phyloP scores from a whole-genome alignment of 2,113 vertebrate species.

The Galbula dea region DNA sequence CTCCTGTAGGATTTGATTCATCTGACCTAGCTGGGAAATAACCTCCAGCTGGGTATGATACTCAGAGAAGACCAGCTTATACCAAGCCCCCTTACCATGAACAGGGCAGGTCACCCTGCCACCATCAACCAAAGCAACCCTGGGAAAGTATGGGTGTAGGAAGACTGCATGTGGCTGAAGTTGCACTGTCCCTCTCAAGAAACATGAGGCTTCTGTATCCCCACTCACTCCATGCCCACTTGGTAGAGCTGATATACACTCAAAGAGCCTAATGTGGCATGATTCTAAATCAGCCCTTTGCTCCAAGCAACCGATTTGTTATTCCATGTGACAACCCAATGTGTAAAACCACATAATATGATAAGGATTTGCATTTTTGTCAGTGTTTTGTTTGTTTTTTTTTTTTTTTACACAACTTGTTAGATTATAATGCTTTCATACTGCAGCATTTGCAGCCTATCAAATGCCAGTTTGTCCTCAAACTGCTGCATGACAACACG shows the following conservation, averaged over 20 bases:
- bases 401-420: background rate
- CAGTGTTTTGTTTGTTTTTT: background rate
- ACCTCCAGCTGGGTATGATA: background rate
- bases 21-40: background rate
- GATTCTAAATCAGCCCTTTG: background rate
- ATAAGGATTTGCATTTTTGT: background rate
- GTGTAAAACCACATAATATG: rapidly evolving
- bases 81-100: background rate
- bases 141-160: background rate
- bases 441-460: background rate
- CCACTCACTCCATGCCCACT: rapidly evolving
- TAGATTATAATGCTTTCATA: background rate
- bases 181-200: background rate
- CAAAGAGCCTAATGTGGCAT: rapidly evolving
- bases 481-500: rapidly evolving
- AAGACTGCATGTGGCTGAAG: background rate
- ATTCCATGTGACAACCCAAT: background rate
- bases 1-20: background rate
- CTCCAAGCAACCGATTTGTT: background rate
- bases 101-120: background rate
- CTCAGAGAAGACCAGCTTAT: background rate
- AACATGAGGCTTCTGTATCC: background rate
- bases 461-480: too few species aligned
- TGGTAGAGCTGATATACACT: background rate
- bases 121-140: background rate